These are phyloP conservation scores for Palythoa heliodiscus DNA, from an alignment of 92 coral and sea anemone species.

Conservation along the genomic window DNA sequence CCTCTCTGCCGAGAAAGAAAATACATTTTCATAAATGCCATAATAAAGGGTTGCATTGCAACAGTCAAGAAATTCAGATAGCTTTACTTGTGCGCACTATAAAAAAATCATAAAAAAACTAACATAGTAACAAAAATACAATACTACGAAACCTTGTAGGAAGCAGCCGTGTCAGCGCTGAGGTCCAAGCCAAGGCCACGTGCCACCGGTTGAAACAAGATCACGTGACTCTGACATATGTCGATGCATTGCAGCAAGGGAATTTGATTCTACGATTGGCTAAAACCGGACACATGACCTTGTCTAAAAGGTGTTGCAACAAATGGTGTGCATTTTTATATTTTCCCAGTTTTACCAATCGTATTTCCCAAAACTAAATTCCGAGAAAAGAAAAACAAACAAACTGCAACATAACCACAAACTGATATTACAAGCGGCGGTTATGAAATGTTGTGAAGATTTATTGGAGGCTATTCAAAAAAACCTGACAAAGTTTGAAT, in stretches of 20 bases:
- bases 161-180: constrained; percentile 54
- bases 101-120: constrained; percentile 19
- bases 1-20: constrained; percentile 41
- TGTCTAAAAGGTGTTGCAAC: background rate
- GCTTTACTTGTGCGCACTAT: constrained; percentile 11
- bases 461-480: constrained; percentile 4
- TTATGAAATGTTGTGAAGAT: constrained; percentile 23
- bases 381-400: background rate
- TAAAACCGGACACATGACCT: constrained; percentile 16
- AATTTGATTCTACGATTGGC: constrained; percentile 18
- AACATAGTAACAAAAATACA: constrained; percentile 41
- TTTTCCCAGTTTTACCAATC: background rate
- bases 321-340: background rate
- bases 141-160: constrained; percentile 41
- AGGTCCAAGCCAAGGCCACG: constrained; percentile 94
- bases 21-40: constrained; percentile 55
- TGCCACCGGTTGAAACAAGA: constrained; percentile 92
- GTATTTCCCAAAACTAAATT: background rate
- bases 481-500: constrained; percentile 25
- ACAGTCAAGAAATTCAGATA: background rate
- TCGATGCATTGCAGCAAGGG: constrained; percentile 44
- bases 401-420: constrained; percentile 14
- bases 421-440: background rate
- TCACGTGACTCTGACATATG: constrained; percentile 95
- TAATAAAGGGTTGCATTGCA: constrained; percentile 29